phyloP scores from a whole-genome alignment of 2,113 vertebrate genomes.

The Phocoena sinus region DNA sequence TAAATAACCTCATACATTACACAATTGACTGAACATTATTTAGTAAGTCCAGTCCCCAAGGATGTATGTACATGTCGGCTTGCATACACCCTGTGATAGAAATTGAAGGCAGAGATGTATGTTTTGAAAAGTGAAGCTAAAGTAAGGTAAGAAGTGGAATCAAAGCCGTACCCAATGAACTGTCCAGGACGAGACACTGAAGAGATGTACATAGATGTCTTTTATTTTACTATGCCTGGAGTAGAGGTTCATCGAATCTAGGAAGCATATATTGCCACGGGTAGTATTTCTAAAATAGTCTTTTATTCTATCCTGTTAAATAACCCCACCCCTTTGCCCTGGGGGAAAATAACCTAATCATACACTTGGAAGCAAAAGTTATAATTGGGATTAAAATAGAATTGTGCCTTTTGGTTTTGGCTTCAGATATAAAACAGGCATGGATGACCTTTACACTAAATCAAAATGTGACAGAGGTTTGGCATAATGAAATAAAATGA shows the following conservation, averaged over 20 bases:
- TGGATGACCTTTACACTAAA: neutral
- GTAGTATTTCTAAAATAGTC: neutral
- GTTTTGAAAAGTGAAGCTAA: neutral
- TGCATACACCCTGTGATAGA: neutral
- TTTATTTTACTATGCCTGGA: neutral
- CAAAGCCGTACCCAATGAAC: neutral
- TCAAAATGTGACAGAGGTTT: neutral
- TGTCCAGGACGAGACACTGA: neutral
- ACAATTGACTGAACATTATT: neutral
- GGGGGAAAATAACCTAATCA: neutral
- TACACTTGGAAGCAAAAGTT: neutral
- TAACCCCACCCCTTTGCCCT: neutral
- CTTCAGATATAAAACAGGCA: neutral
- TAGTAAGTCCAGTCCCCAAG: neutral
- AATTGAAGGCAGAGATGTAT: neutral
- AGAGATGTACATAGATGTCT: neutral
- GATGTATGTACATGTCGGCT: neutral
- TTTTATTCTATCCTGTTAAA: conserved; percentile 15
- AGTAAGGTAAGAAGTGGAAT: neutral
- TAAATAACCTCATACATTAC: neutral
- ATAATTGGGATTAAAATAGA: conserved; percentile 39
- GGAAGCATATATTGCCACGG: neutral
- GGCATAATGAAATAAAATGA: neutral
- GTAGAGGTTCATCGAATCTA: neutral
- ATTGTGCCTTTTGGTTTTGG: conserved; percentile 23